phyloP scores from a whole-genome alignment of 2,888 invertebrate genomes.

The Acrobasis consociella region DNA sequence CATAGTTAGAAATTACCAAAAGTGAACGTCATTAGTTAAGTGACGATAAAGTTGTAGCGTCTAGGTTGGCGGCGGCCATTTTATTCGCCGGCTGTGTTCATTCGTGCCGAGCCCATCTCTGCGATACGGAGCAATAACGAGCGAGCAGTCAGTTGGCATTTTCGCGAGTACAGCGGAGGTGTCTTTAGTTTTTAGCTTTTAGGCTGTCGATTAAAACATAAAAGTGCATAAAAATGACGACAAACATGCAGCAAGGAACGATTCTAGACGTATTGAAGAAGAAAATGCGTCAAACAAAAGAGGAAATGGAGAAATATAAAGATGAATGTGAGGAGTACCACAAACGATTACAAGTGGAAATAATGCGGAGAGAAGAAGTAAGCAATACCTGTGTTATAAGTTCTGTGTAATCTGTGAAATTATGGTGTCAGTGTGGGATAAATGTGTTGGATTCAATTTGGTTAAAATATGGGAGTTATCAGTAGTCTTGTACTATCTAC shows the following conservation, averaged over 20 bases:
- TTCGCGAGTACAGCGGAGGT: slow-evolving; percentile 80
- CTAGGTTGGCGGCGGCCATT: slow-evolving; percentile 77
- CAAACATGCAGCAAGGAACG: slow-evolving; percentile 95
- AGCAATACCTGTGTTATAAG: slow-evolving; percentile 80
- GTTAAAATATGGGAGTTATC: slow-evolving; percentile 64
- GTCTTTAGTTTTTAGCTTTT: slow-evolving; percentile 75
- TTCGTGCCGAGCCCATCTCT: slow-evolving; percentile 79
- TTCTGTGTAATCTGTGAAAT: slow-evolving; percentile 64
- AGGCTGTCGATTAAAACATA: slow-evolving; percentile 62
- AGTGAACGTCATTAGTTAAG: slow-evolving; percentile 52
- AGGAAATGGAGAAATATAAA: slow-evolving; percentile 99
- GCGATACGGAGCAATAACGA: slow-evolving; percentile 73
- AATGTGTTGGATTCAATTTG: slow-evolving; percentile 51
- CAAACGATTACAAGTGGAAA: slow-evolving; percentile 96
- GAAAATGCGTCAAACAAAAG: slow-evolving; percentile 99
- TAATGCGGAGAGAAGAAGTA: slow-evolving; percentile 99
- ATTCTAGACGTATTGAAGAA: slow-evolving; percentile 98
- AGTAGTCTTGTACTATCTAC: slow-evolving; percentile 73
- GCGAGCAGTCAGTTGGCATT: slow-evolving; percentile 79
- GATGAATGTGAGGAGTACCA: slow-evolving; percentile 98
- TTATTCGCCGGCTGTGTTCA: slow-evolving; percentile 80
- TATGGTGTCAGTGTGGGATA: slow-evolving; percentile 48
- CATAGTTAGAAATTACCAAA: slow-evolving; percentile 33
- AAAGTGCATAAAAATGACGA: slow-evolving; percentile 88
- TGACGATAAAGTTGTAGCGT: slow-evolving; percentile 64